Base-by-base conservation (phyloP, 2,113 vertebrate species). In the Lophura nycthemera region DNA sequence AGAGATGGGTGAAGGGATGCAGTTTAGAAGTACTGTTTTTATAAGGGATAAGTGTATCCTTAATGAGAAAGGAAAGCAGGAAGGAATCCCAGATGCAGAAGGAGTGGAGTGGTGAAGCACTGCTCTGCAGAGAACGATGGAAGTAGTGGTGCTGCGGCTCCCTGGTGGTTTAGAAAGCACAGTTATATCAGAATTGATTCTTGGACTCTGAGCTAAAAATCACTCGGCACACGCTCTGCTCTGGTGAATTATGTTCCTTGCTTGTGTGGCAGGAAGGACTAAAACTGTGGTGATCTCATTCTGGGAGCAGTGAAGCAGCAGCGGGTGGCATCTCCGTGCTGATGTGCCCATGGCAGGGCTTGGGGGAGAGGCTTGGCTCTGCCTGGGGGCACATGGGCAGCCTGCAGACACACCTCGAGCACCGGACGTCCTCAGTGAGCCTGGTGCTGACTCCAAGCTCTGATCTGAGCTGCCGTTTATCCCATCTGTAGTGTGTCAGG, bases 141-240 rank as follows among this genome's bases (percentile, higher is more conserved):
- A 13, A 48, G 79, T 2, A 48, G 69, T 32, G 6, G 36, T 15
- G 56, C 59, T 63, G 25, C 5, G 21, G 54, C 74, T 81, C 9
- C 2, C 34, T 45, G 2, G 52, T 14, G 22, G 27, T 21, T 66
- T 40, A 45, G 77, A 65, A 42, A 71, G 90, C 82, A 18, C 56
- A 18, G 72, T 88, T 81, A 64, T 3, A 29, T 86, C 88, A 60
- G 10, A 48, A 89, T 79, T 65, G 91, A 95, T 92, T 66, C 91
- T 34, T 50, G 74, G 80, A 9, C 84, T 88, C 90, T 16, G 76
- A 54, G 88, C 81, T 92, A 30, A 75, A 64, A 59, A 85, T 47
- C 74, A 34, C 52, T 4, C 71, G 16, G 71, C 47, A 13, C 56
- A 70, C 34, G 16, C 86, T 42, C 74, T 13, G 20, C 69, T 56